Base-by-base conservation (phyloP, 2,113 vertebrate species). In the Anser brachyrhynchus region DNA sequence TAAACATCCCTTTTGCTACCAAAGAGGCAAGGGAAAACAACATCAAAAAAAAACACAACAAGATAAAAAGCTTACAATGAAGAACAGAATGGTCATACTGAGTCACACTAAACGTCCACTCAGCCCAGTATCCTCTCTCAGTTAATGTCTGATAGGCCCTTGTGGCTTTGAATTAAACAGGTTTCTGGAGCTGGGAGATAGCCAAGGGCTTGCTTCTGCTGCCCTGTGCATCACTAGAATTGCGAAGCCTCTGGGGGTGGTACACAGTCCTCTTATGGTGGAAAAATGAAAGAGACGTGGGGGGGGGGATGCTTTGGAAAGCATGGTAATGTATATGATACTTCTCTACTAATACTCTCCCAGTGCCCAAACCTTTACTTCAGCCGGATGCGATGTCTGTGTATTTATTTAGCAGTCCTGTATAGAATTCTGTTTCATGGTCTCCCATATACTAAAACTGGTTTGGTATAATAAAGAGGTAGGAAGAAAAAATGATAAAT, bases 311-410 rank as follows among this genome's bases (percentile, higher is more conserved):
- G 9, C 11, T 33, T 75, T 78, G 57, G 81, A 89, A 94, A 84
- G 78, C 74, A 39, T 3, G 14, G 25, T 80, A 73, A 33, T 11
- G 3, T 0, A 0, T 29, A 6, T 14, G 11, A 35, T 87, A 0
- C 65, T 91, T 87, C 51, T 81, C 33, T 10, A 28, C 11, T 67
- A 74, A 13, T 78, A 11, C 23, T 74, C 9, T 46, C 29, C 43
- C 49, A 43, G 20, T 67, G 15, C 6, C 0, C 26, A 85, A 23
- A 16, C 9, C 35, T 81, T 89, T 69, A 26, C 29, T 54, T 82
- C 16, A 84, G 37, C 52, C 82, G n/a, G 23, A 67, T 87, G 55
- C 26, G 49, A 23, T 3, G 3, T 55, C 25, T 81, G 6, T 72
- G 28, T 39, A n/a, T 77, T 84, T 66, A 39, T 65, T 49, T 43